A percentile compares a stretch with the other conserved stretches of the same genome.
Evolutionary conservation across 2,113 vertebrate genomes (phyloP).

Genomic region (Campylomormyrus tamandua): DNA sequence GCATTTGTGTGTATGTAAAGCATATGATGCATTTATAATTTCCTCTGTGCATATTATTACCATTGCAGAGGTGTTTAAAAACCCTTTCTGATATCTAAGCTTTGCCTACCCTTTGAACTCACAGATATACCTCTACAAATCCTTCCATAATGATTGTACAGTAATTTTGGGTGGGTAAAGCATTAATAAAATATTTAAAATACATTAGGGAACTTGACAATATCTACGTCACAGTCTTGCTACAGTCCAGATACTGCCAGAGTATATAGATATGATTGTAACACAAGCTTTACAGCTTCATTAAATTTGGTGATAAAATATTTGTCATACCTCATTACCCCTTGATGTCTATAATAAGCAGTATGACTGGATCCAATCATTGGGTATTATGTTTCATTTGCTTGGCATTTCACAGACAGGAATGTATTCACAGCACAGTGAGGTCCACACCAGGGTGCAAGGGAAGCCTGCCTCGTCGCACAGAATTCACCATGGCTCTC

Average conservation of each 20-base stretch:
- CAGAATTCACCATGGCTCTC: constrained; percentile 38
- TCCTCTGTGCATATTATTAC: neutral
- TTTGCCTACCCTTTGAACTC: neutral
- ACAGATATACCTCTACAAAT: neutral
- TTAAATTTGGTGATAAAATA: constrained; percentile 67
- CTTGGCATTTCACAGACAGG: constrained; percentile 61
- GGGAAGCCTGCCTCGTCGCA: constrained; percentile 36
- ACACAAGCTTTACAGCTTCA: constrained; percentile 58
- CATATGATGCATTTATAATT: neutral
- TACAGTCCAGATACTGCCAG: neutral
- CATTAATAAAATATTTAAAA: neutral
- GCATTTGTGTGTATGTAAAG: neutral
- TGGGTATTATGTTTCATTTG: constrained; percentile 63
- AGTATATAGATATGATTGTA: constrained; percentile 31
- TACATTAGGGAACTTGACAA: neutral
- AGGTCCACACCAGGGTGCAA: constrained; percentile 46
- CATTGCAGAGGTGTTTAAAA: neutral
- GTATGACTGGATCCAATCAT: constrained; percentile 59
- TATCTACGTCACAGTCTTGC: neutral
- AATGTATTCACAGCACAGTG: constrained; percentile 55
- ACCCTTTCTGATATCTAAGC: neutral
- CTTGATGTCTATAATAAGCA: constrained; percentile 62
- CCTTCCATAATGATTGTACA: neutral
- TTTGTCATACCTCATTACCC: constrained; percentile 66
- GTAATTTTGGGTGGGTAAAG: neutral